Evolutionary conservation across 2,797 vertebrate genomes (phyloP).

Genomic region (Acipenser ruthenus): DNA sequence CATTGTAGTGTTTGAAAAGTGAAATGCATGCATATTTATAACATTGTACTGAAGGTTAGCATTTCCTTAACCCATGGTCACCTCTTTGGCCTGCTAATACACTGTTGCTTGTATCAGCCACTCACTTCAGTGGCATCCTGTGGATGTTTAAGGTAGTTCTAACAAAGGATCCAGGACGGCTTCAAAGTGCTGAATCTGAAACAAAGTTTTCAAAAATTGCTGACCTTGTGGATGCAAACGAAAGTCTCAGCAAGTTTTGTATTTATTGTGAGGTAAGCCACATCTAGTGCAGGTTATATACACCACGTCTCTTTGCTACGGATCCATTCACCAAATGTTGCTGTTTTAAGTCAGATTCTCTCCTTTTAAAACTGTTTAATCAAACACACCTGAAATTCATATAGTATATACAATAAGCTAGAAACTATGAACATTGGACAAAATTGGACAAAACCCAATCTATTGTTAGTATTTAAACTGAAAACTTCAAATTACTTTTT

Average conservation of each 20-base stretch:
- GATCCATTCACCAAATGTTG: too few species aligned
- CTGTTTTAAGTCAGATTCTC: too few species aligned
- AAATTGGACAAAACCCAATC: too few species aligned
- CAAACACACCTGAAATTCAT: too few species aligned
- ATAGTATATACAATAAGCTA: too few species aligned
- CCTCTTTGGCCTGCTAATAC: conserved; percentile 48
- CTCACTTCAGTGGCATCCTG: conserved; percentile 53
- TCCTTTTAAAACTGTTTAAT: too few species aligned
- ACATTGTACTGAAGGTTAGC: background rate
- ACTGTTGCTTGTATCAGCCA: conserved; percentile 50
- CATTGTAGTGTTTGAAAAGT: background rate
- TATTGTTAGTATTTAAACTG: background rate
- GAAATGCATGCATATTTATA: background rate
- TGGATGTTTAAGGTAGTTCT: conserved; percentile 60
- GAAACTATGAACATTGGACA: too few species aligned
- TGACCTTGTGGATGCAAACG: conserved; percentile 57
- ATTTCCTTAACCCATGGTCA: conserved; percentile 51
- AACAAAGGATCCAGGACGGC: conserved; percentile 54
- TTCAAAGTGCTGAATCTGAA: conserved; percentile 46
- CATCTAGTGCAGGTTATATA: background rate
- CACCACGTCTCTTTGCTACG: background rate
- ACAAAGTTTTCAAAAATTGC: conserved; percentile 52
- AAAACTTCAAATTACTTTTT: background rate
- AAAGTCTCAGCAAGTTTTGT: conserved; percentile 58
- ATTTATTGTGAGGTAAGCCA: conserved; percentile 66